Percentiles rank a stretch among this genome's conserved stretches.
Conservation (phyloP, 2,888 invertebrate genomes). For the Cryptus armator region DNA sequence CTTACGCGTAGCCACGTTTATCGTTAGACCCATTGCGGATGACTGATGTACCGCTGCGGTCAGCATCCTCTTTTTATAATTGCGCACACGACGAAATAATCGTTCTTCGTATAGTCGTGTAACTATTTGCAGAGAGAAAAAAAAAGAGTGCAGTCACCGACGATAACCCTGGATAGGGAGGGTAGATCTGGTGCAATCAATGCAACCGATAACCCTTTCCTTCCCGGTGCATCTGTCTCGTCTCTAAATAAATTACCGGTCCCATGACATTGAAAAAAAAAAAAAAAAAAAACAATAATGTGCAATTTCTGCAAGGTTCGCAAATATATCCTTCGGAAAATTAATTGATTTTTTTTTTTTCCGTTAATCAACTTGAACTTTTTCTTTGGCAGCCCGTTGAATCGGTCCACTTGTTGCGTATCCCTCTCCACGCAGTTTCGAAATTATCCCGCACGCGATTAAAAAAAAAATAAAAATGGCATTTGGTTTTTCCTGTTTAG, state of each 20-base stretch:
- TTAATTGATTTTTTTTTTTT: not conserved
- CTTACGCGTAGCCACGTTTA: conserved; percentile 77
- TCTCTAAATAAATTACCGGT: conserved; percentile 49
- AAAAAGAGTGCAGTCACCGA: conserved; percentile 5
- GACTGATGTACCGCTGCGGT: conserved; percentile 74
- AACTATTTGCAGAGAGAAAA: conserved; percentile 10
- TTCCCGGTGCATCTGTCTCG: conserved; percentile 70
- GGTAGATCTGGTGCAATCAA: conserved; percentile 71
- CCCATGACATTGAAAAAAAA: not conserved
- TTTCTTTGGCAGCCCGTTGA: not conserved
- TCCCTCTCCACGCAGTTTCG: not conserved
- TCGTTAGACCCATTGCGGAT: conserved; percentile 75
- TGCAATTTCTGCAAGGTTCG: not conserved
- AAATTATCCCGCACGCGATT: not conserved
- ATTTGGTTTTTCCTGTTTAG: not conserved
- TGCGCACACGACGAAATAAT: conserved; percentile 68
- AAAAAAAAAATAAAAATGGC: not conserved
- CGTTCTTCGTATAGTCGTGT: conserved; percentile 45
- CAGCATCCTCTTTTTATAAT: conserved; percentile 80
- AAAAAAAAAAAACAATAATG: not conserved
- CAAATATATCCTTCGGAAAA: not conserved
- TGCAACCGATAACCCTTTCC: conserved; percentile 77
- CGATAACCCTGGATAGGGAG: conserved; percentile 56
- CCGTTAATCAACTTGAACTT: not conserved
- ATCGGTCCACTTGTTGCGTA: not conserved